These are phyloP conservation scores for Coranthus polyacanthus DNA, from an alignment of 2,797 vertebrate genomes.

Conservation along the genomic window DNA sequence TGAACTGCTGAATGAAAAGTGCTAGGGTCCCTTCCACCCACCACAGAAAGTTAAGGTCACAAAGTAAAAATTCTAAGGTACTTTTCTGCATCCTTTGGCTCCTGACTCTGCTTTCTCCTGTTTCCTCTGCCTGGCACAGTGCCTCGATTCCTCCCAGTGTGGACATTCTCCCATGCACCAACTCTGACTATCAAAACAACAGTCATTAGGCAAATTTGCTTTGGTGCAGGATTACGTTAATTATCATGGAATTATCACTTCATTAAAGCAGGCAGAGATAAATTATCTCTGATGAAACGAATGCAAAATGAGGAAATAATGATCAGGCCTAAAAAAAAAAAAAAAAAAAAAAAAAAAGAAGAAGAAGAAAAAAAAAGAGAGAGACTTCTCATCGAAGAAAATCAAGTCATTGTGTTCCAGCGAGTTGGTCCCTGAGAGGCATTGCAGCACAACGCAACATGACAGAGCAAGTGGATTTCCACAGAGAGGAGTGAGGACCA, in stretches of 20 bases:
- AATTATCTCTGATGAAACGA: constrained; percentile 86
- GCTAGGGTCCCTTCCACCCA: constrained; percentile 46
- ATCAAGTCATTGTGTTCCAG: constrained; percentile 73
- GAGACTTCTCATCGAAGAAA: constrained; percentile 59
- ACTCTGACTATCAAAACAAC: constrained; percentile 85
- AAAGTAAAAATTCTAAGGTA: constrained; percentile 62
- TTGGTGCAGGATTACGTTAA: constrained; percentile 87
- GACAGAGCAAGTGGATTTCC: constrained; percentile 58
- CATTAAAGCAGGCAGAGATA: constrained; percentile 87
- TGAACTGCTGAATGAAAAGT: constrained; percentile 71
- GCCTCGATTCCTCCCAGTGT: constrained; percentile 70
- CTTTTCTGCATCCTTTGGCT: constrained; percentile 59
- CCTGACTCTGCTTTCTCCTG: constrained; percentile 42
- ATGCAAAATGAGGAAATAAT: constrained; percentile 85
- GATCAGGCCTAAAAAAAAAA: constrained; percentile 67
- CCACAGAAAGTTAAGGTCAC: constrained; percentile 72
- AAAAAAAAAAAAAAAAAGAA: constrained; percentile 26
- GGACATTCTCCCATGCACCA: constrained; percentile 76
- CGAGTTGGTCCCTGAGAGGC: constrained; percentile 57
- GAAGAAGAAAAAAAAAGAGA: constrained; percentile 38
- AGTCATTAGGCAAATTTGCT: constrained; percentile 88
- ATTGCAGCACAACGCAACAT: constrained; percentile 57
- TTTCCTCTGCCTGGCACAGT: constrained; percentile 67
- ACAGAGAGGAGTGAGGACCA: constrained; percentile 65
- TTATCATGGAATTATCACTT: constrained; percentile 88